phyloP scores from a whole-genome alignment of 2,888 invertebrate species.

The Laothoe populi region DNA sequence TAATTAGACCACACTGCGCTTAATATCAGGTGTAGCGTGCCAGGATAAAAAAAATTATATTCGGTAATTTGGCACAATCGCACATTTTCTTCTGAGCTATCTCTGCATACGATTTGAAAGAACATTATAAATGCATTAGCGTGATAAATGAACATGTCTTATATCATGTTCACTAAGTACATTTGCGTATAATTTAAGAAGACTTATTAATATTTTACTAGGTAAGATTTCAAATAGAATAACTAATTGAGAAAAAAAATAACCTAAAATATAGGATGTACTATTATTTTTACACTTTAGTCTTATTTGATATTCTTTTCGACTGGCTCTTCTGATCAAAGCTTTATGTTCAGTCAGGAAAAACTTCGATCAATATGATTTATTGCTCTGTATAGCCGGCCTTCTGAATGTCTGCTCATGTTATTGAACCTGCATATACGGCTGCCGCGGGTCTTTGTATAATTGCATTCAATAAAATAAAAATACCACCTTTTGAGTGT shows the following conservation, averaged over 20 bases:
- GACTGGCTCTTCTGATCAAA: background rate
- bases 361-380: conserved; percentile 2
- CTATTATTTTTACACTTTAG: background rate
- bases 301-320: background rate
- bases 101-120: conserved; percentile 44
- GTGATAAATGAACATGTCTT: conserved; percentile 32
- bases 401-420: background rate
- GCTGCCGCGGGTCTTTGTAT: background rate
- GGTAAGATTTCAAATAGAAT: background rate
- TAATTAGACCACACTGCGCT: too few relatives aligned
- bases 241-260: background rate
- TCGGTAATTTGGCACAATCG: conserved; percentile 32
- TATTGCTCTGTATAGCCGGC: background rate
- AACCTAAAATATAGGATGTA: too few relatives aligned
- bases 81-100: conserved; percentile 35
- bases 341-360: conserved; percentile 1
- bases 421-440: conserved; percentile 18
- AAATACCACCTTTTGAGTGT: background rate
- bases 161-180: background rate
- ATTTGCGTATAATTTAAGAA: conserved; percentile 1
- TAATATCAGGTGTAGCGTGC: too few relatives aligned
- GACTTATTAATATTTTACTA: conserved; percentile 7
- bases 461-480: background rate
- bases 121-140: conserved; percentile 69
- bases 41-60: background rate